Conservation (phyloP, 2,797 vertebrate genomes). For the Spondyliosoma cantharus region DNA sequence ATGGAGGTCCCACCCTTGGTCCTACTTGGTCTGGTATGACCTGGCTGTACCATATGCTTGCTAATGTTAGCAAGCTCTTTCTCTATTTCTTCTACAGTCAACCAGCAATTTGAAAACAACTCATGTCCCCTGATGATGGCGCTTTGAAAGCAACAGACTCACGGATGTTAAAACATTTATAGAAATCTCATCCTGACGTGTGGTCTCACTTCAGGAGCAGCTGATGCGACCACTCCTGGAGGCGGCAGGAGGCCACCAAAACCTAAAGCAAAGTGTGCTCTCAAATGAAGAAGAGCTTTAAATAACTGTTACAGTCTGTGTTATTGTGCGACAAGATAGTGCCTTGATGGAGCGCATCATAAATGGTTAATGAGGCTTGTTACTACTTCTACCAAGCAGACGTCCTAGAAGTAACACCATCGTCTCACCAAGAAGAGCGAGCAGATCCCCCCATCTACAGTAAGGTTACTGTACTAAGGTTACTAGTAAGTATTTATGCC, state of each 20-base stretch:
- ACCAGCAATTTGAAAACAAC: not conserved
- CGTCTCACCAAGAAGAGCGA: not conserved
- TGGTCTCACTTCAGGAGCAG: not conserved
- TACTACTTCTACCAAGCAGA: not conserved
- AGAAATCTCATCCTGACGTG: no score
- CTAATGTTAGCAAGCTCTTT: not conserved
- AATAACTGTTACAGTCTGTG: not conserved
- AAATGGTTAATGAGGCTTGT: slow-evolving; percentile 17
- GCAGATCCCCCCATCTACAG: no score
- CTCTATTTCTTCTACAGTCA: not conserved
- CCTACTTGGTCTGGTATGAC: not conserved
- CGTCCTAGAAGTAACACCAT: not conserved
- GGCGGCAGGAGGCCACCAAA: not conserved
- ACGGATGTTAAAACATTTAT: not conserved
- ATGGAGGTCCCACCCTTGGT: not conserved
- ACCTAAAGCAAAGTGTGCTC: not conserved
- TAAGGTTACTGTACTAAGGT: no score
- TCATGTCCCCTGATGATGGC: not conserved
- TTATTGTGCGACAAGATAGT: not conserved
- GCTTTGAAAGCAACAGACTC: not conserved
- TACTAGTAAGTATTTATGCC: not conserved
- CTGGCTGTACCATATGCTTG: not conserved
- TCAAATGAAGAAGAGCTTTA: not conserved
- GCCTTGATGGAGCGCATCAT: slow-evolving; percentile 1
- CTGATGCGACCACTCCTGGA: not conserved